Conservation (phyloP, 2,888 invertebrate genomes). For the Drosophila nr. perissopoda region DNA sequence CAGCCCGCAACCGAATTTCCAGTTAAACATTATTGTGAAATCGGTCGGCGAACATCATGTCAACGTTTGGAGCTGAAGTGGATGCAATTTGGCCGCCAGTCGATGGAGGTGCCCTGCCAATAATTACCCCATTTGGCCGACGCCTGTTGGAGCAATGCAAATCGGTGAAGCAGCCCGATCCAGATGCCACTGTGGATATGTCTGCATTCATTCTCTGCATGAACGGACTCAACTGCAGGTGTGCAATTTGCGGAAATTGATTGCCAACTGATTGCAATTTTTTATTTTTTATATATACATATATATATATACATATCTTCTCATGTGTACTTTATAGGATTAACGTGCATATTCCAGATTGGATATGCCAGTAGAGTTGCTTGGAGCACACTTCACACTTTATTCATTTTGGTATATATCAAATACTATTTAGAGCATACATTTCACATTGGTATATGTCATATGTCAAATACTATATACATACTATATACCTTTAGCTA, state of each 20-base stretch:
- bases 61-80: slow-evolving; percentile 78
- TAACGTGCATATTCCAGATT: no score
- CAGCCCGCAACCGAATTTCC: not conserved
- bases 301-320: no score
- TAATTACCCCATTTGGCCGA: slow-evolving; percentile 62
- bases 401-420: no score
- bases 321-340: no score
- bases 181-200: slow-evolving; percentile 50
- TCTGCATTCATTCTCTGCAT: slow-evolving; percentile 66
- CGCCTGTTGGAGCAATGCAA: slow-evolving; percentile 67
- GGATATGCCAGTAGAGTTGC: no score
- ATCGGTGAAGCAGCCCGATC: slow-evolving; percentile 55
- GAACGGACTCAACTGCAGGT: slow-evolving; percentile 74
- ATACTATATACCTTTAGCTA: no score
- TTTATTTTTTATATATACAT: no score
- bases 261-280: not conserved
- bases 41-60: slow-evolving; percentile 53
- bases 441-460: no score
- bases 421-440: no score
- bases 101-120: not conserved
- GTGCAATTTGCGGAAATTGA: slow-evolving; percentile 1
- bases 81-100: slow-evolving; percentile 58
- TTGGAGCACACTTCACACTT: no score
- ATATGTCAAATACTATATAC: no score
- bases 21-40: slow-evolving; percentile 50